Base-by-base conservation (phyloP, 2,797 vertebrate species). In the Manis crassicaudata region DNA sequence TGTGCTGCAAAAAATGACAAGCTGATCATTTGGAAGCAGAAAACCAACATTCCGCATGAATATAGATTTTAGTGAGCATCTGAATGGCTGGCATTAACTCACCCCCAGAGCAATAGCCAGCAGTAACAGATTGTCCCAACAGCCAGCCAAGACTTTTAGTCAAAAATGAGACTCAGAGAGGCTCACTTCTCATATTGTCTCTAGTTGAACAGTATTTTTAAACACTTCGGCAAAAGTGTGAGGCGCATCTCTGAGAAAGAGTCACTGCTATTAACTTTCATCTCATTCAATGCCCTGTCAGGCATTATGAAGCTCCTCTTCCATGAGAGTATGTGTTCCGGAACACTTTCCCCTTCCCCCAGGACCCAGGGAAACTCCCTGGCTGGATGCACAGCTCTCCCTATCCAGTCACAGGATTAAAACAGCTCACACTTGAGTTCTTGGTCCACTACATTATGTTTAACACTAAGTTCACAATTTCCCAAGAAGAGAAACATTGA, bases 51-150 rank as follows among this genome's bases (percentile, higher is more conserved):
- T 94, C 67, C 63, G 46, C 13, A 20, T 0, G 4, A 96, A 94
- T 63, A 88, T 32, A 65, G 43, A 77, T 95, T 90, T 96, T 72
- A 88, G 50, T 25, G 25, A 87, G 62, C 2, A 7, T 75, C 76
- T 37, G 60, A 97, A 89, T 72, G 96, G 62, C 94, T 95, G 88
- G 79, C 96, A 11, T 43, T 81, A 85, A 21, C 76, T 77, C 70
- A 91, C 12, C 82, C 32, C 85, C 17, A 86, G 58, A 91, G 86
- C 68, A 70, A 94, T 4, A 95, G 95, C 77, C 96, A 97, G 97
- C 85, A 95, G 87, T 65, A 96, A 95, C 94, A 98, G 96, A 94
- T 73, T 97, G 97, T 94, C 52, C 85, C 90, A 95, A 88, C 18
- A 97, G 73, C 73, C 95, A 81, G 70, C 94, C 93, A 96, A 97